Conservation (phyloP, 2,797 vertebrate genomes). For the Meda fulgida region DNA sequence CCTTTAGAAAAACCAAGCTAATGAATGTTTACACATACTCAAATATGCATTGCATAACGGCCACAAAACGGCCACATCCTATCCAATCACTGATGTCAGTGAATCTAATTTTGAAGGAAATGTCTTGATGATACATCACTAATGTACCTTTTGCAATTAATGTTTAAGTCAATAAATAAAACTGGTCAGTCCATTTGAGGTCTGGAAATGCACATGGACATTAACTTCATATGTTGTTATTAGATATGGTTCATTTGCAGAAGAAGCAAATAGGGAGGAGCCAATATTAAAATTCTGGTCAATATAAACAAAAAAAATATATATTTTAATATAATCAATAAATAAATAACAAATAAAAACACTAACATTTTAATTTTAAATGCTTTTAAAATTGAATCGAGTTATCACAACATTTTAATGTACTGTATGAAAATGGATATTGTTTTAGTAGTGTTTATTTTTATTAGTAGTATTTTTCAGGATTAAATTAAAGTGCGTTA, state of each 20-base stretch:
- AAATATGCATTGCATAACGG: slow-evolving; percentile 41
- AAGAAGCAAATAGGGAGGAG: slow-evolving; percentile 11
- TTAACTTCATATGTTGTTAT: slow-evolving; percentile 62
- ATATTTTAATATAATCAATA: background rate
- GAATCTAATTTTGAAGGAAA: slow-evolving; percentile 55
- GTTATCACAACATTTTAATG: background rate
- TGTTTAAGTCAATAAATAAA: slow-evolving; percentile 57
- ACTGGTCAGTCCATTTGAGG: slow-evolving; percentile 55
- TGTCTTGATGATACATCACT: slow-evolving; percentile 59
- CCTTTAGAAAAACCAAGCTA: slow-evolving; percentile 68
- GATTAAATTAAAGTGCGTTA: background rate
- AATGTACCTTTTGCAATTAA: slow-evolving; percentile 55
- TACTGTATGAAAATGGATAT: background rate
- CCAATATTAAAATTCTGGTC: background rate
- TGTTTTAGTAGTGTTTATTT: background rate
- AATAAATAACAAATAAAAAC: background rate
- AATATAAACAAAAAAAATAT: background rate
- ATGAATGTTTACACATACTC: slow-evolving; percentile 50
- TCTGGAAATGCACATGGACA: slow-evolving; percentile 33
- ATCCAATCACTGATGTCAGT: slow-evolving; percentile 55
- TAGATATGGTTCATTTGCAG: slow-evolving; percentile 65
- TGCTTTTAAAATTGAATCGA: background rate
- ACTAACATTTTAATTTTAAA: background rate
- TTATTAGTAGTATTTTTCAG: background rate
- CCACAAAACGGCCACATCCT: slow-evolving; percentile 48